Percentiles rank a stretch among this genome's conserved stretches.
Evolutionary conservation across 2,888 invertebrate genomes (phyloP).

Genomic region (Perizoma flavofasciatum): DNA sequence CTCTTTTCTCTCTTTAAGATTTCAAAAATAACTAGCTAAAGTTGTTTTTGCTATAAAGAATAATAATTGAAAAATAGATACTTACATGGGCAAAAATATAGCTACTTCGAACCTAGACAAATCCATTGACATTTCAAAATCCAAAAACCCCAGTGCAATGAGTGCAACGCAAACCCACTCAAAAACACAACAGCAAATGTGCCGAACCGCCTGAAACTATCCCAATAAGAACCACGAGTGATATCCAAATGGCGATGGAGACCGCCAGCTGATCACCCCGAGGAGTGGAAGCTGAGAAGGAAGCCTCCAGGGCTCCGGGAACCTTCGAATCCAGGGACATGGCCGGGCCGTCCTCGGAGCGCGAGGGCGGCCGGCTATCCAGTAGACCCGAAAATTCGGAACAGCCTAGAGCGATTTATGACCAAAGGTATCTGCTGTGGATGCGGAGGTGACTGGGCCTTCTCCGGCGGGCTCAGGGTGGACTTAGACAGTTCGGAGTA

Average conservation of each 20-base stretch:
- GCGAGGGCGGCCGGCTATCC: conserved; percentile 59
- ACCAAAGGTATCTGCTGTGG: conserved; percentile 74
- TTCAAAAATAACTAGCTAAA: neutral
- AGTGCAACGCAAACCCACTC: conserved; percentile 29
- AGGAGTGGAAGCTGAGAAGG: conserved; percentile 80
- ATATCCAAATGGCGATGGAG: conserved; percentile 81
- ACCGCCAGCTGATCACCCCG: conserved; percentile 71
- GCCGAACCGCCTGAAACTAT: conserved; percentile 53
- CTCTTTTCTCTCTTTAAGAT: neutral
- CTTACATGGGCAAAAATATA: neutral
- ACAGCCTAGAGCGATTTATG: conserved; percentile 61
- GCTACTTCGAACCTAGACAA: conserved; percentile 8
- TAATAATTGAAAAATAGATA: too few relatives aligned
- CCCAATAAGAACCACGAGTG: conserved; percentile 70
- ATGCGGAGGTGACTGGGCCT: conserved; percentile 77
- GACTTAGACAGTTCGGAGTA: conserved; percentile 76
- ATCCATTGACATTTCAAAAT: conserved; percentile 37
- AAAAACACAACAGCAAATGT: conserved; percentile 37
- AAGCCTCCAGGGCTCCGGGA: conserved; percentile 55
- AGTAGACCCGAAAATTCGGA: conserved; percentile 10
- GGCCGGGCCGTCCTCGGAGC: conserved; percentile 76
- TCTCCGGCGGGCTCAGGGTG: conserved; percentile 72
- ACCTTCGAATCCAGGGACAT: conserved; percentile 65
- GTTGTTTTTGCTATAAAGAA: neutral
- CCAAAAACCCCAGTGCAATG: conserved; percentile 31